These are phyloP conservation scores for Spondyliosoma cantharus DNA, from an alignment of 2,797 vertebrate genomes.

Conservation along the genomic window DNA sequence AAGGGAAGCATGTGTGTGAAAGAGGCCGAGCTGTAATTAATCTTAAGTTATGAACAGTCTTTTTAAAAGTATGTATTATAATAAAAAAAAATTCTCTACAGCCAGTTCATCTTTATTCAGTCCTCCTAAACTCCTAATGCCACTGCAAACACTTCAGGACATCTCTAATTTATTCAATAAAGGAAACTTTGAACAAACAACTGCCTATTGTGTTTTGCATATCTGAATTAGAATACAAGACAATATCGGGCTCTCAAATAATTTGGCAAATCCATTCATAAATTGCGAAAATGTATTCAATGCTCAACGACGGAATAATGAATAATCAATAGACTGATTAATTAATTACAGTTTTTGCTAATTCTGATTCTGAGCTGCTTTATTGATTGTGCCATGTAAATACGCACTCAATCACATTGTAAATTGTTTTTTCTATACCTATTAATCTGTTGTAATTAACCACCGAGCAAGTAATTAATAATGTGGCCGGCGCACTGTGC, in stretches of 20 bases:
- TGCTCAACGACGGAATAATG: constrained; percentile 29
- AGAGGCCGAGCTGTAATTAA: too few species aligned
- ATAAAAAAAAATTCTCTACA: neutral
- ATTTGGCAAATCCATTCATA: constrained; percentile 31
- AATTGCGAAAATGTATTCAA: constrained; percentile 29
- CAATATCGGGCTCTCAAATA: constrained; percentile 6
- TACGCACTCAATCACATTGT: constrained; percentile 27
- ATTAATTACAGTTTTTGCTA: constrained; percentile 38
- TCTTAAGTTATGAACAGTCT: too few species aligned
- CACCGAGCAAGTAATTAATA: constrained; percentile 35
- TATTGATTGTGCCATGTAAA: constrained; percentile 46
- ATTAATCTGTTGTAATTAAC: constrained; percentile 56
- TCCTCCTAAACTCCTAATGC: neutral
- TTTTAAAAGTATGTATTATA: neutral
- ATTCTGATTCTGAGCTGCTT: constrained; percentile 48
- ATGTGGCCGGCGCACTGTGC: constrained; percentile 12
- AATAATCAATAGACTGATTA: constrained; percentile 47
- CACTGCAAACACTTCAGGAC: constrained; percentile 13
- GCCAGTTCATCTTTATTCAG: neutral
- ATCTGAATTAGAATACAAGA: constrained; percentile 16
- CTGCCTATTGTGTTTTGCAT: constrained; percentile 13
- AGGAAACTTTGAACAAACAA: constrained; percentile 9
- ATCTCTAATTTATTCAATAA: constrained; percentile 20
- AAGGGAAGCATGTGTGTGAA: neutral
- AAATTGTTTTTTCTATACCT: constrained; percentile 37